Evolutionary conservation across 1,140 invertebrate species (phyloP), one percentile per base, ranked within the genome.

Genomic region (Drosophila kikkawai): DNA sequence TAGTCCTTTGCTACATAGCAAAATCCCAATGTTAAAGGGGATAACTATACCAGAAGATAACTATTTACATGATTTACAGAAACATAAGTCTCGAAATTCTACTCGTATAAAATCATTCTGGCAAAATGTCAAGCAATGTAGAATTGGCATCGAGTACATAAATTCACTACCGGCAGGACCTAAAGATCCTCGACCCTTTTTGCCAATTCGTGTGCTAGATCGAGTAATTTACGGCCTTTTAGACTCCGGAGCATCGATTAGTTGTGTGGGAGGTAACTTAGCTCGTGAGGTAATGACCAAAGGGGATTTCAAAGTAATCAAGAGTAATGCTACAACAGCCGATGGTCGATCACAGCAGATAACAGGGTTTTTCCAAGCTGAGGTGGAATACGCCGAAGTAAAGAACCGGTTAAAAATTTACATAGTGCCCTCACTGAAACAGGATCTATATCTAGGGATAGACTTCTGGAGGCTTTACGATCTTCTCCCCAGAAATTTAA

Each of bases 1-100:
- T 56, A 41, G 45, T n/a, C 9, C 19, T 26, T 57, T 57, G 37
- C 37, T 57, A n/a, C 55, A 57, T 12, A 57, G 55, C 22, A 57
- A 41, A 57, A 57, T 57, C 19, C 2, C 3, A 26, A 17, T 12
- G 7, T 13, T 56, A n/a, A 26, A 11, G 9, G 13, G 4, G 3
- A 29, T 11, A 8, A 11, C n/a, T 17, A 42, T 29, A 22, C 22
- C 47, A 1, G 13, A 29, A 15, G 7, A 13, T 7, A n/a, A 51
- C 29, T 12, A 4, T 32, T 4, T 32, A 51, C n/a, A n/a, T 7
- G 22, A 53, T 9, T 11, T 39, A 4, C 2, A 26, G 39, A 13
- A 19, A 4, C 22, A 2, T 6, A 41, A 39, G 8, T n/a, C 53
- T 26, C 36, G 53, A 4, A 56, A 15, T n/a, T 56, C 34, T 8